A percentile compares a stretch with the other conserved stretches of the same genome.
phyloP scores from a whole-genome alignment of 2,888 invertebrate genomes.

The Brachypterus glaber region DNA sequence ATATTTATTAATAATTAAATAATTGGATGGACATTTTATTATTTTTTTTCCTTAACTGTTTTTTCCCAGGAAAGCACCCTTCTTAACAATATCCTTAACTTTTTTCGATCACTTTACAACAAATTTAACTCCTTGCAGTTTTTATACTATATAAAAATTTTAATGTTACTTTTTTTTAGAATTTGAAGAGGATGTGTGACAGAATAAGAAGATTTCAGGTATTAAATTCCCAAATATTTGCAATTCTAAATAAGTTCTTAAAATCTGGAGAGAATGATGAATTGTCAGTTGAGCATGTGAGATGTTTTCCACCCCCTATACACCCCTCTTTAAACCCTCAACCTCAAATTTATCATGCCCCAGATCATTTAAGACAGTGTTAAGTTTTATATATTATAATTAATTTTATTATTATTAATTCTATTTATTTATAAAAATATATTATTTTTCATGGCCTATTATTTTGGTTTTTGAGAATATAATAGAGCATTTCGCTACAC shows the following conservation, averaged over 20 bases:
- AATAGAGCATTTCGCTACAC: too few species aligned
- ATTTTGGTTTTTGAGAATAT: too few species aligned
- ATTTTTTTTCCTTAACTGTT: too few species aligned
- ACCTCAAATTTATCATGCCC: conserved; percentile 48
- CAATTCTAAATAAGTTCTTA: conserved; percentile 87
- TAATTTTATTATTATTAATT: background rate
- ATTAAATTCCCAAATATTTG: conserved; percentile 95
- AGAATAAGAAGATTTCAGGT: conserved; percentile 96
- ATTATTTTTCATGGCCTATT: background rate
- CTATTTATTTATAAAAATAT: background rate
- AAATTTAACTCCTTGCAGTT: too few species aligned
- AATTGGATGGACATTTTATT: too few species aligned
- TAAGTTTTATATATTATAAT: conserved; percentile 11
- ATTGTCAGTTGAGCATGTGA: conserved; percentile 89
- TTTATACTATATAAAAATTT: too few species aligned
- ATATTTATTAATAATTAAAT: conserved; percentile 5
- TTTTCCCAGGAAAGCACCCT: too few species aligned
- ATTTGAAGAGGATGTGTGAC: conserved; percentile 93
- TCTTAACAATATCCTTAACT: too few species aligned
- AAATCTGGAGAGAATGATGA: conserved; percentile 73
- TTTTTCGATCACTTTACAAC: too few species aligned
- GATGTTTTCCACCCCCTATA: conserved; percentile 93
- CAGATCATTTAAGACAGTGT: conserved; percentile 47
- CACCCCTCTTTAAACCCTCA: conserved; percentile 58
- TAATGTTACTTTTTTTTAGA: conserved; percentile 47